Percentiles rank a stretch among this genome's conserved stretches.
Conservation (phyloP, 2,888 invertebrate species). For the Ochlodes sylvanus region DNA sequence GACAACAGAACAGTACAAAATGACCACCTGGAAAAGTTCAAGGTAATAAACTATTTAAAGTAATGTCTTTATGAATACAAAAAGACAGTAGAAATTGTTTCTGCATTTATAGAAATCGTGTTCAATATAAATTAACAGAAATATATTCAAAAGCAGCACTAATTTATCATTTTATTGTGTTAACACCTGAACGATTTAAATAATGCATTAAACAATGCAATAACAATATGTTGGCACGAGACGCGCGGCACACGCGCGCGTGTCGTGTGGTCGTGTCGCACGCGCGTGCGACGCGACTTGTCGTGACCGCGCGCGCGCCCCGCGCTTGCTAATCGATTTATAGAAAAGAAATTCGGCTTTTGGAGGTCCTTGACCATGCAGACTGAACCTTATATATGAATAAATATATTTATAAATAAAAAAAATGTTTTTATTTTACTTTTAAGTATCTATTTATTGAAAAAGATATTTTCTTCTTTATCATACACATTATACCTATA, state of each 20-base stretch:
- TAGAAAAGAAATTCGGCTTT: conserved; percentile 40
- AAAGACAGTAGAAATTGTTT: too few relatives aligned
- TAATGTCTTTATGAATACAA: too few relatives aligned
- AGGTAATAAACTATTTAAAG: too few relatives aligned
- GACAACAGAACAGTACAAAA: too few relatives aligned
- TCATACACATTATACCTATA: too few relatives aligned
- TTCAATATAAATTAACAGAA: neutral
- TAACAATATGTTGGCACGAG: conserved; percentile 56
- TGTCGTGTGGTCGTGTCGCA: conserved; percentile 47
- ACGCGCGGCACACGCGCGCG: conserved; percentile 62
- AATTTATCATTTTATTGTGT: conserved; percentile 12
- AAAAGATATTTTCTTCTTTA: too few relatives aligned
- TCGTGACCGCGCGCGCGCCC: conserved; percentile 43
- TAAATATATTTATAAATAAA: too few relatives aligned
- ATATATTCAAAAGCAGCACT: neutral
- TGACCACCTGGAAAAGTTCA: too few relatives aligned
- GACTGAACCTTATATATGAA: neutral
- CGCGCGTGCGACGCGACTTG: conserved; percentile 56
- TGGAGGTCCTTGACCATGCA: neutral
- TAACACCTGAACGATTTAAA: conserved; percentile 16
- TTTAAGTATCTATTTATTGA: too few relatives aligned
- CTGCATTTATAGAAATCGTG: neutral
- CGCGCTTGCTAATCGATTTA: conserved; percentile 51
- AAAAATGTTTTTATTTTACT: too few relatives aligned
- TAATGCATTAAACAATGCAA: conserved; percentile 25